These are phyloP conservation scores for Andrena camellia DNA, from an alignment of 2,888 invertebrate species.

Conservation along the genomic window DNA sequence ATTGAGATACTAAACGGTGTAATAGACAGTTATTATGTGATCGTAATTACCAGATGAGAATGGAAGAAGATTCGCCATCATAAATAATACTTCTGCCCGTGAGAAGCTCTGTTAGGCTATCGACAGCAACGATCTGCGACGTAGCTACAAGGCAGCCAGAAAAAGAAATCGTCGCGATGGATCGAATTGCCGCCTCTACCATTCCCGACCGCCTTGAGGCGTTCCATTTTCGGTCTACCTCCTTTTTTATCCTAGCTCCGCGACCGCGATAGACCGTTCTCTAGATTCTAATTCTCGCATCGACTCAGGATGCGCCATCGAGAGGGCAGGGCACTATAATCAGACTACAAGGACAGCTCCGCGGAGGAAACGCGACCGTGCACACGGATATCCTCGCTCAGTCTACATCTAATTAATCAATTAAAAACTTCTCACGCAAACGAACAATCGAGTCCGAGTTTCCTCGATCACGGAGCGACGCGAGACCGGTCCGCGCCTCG, in stretches of 20 bases:
- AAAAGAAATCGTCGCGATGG: conserved; percentile 4
- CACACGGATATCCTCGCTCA: too few relatives aligned
- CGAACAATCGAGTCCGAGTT: conserved; percentile 7
- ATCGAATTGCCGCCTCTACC: conserved; percentile 3
- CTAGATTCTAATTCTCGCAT: conserved; percentile 26
- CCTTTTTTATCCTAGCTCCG: conserved; percentile 8
- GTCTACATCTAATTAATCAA: too few relatives aligned
- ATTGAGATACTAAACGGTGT: not conserved
- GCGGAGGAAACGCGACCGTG: not conserved
- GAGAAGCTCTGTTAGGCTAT: not conserved
- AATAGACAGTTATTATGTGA: not conserved
- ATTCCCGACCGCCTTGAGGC: conserved; percentile 27
- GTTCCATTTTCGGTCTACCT: conserved; percentile 22
- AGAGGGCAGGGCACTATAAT: not conserved
- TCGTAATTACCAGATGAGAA: not conserved
- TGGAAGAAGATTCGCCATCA: not conserved
- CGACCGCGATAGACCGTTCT: conserved; percentile 17
- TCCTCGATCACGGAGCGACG: not conserved
- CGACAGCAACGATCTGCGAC: not conserved
- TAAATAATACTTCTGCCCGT: too few relatives aligned
- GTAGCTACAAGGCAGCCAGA: conserved; percentile 5
- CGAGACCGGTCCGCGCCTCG: conserved; percentile 22
- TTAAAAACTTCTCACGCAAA: not conserved
- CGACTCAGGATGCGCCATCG: conserved; percentile 19
- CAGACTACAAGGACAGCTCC: not conserved